A percentile compares a stretch with the other conserved stretches of the same genome.
phyloP scores from a whole-genome alignment of 2,797 vertebrate species.

The Arrhamphus sclerolepis region DNA sequence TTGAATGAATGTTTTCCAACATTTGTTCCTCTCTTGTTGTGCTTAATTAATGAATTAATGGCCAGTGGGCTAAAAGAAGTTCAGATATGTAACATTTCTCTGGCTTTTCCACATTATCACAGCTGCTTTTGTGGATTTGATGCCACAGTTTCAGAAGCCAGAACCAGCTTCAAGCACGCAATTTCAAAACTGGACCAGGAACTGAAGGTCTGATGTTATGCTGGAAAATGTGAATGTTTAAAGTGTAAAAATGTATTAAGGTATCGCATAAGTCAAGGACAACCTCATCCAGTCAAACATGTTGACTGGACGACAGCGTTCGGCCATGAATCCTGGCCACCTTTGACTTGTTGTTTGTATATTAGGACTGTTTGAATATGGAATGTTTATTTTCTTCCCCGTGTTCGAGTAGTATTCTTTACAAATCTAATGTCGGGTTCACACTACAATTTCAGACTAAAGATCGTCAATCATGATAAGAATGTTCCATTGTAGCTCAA shows the following conservation, averaged over 20 bases:
- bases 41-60: constrained; percentile 28
- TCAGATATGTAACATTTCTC: constrained; percentile 10
- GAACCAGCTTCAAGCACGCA: neutral
- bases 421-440: too few relatives aligned
- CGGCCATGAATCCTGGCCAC: constrained; percentile 9
- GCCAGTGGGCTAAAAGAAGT: constrained; percentile 41
- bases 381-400: constrained; percentile 60
- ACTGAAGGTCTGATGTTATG: neutral
- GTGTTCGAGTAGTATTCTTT: constrained; percentile 44
- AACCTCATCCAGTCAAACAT: neutral
- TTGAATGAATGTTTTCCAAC: constrained; percentile 16
- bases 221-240: neutral
- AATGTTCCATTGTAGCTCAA: too few relatives aligned
- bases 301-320: neutral
- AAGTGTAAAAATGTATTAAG: neutral
- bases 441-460: too few relatives aligned
- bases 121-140: neutral
- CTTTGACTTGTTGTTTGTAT: constrained; percentile 50
- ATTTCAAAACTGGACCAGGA: neutral
- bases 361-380: constrained; percentile 56
- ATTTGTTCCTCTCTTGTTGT: constrained; percentile 44
- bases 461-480: too few relatives aligned
- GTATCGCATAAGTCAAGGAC: neutral
- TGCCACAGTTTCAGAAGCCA: neutral
- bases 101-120: neutral